A percentile compares a stretch with the other conserved stretches of the same genome.
phyloP scores from a whole-genome alignment of 2,888 invertebrate genomes.

The Magallana nippona region DNA sequence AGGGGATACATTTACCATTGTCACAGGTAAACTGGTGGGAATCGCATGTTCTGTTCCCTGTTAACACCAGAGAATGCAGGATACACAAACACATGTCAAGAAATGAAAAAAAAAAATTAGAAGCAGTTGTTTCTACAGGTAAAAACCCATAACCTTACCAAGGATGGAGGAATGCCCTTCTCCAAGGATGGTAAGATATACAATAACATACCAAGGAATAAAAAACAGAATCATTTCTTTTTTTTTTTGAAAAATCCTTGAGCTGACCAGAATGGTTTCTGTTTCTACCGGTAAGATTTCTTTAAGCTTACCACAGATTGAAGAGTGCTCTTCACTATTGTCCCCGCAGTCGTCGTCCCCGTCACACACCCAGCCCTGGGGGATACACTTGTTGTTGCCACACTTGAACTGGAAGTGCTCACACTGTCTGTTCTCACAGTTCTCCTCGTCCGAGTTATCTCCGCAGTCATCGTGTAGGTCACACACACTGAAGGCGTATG shows the following conservation, averaged over 20 bases:
- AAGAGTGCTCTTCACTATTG: constrained; percentile 70
- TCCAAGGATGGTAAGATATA: no score
- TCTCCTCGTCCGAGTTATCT: constrained; percentile 81
- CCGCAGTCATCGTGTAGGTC: constrained; percentile 99
- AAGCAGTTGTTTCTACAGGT: no score
- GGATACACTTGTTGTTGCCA: constrained; percentile 86
- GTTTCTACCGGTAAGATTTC: neutral
- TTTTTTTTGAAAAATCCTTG: no score
- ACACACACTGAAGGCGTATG: constrained; percentile 83
- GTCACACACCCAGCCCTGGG: constrained; percentile 76
- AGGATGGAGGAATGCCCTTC: no score
- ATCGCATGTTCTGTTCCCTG: constrained; percentile 70
- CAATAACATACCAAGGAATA: no score
- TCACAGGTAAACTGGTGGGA: constrained; percentile 78
- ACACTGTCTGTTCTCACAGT: constrained; percentile 71
- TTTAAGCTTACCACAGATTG: constrained; percentile 67
- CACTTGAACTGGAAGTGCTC: constrained; percentile 91
- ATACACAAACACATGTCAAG: neutral
- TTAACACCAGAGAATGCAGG: neutral
- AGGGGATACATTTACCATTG: constrained; percentile 77
- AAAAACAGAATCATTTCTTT: no score
- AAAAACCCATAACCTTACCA: no score
- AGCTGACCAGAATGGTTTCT: no score
- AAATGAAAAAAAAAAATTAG: no score
- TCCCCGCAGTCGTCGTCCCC: constrained; percentile 77